Conservation (phyloP, 1,140 invertebrate genomes). For the Neodiprion fabricii region DNA sequence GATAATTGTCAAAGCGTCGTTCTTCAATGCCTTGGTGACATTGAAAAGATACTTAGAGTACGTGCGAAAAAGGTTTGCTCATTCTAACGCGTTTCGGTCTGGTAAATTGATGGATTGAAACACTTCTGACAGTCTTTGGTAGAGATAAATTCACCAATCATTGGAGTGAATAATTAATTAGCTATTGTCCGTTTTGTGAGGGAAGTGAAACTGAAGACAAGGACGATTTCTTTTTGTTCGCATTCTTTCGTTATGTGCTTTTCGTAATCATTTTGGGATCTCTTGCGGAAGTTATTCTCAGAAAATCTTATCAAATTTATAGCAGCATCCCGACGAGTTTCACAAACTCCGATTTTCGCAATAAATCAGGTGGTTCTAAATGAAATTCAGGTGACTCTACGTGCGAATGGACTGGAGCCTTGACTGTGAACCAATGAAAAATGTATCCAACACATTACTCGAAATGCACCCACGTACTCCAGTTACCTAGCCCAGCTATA, state of each 20-base stretch:
- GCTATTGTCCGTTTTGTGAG: conserved; percentile 14
- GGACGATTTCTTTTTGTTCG: conserved; percentile 18
- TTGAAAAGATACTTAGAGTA: no score
- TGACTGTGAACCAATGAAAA: conserved; percentile 5
- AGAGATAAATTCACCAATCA: conserved; percentile 24
- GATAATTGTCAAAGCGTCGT: no score
- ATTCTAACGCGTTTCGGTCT: no score
- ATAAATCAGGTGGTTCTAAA: conserved; percentile 9
- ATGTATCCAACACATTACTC: neutral
- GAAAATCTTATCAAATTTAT: conserved; percentile 25
- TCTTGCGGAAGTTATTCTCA: conserved; percentile 32
- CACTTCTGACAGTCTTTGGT: neutral
- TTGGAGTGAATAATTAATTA: conserved; percentile 27
- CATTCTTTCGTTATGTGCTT: conserved; percentile 2
- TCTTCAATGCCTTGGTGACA: neutral
- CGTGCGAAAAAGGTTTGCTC: no score
- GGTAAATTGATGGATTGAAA: neutral
- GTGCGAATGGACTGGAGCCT: neutral
- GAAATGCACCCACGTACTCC: neutral
- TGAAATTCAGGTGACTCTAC: no score
- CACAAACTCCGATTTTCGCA: conserved; percentile 32
- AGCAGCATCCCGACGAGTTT: conserved; percentile 26
- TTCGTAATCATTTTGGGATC: conserved; percentile 22
- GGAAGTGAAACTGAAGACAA: conserved; percentile 27
- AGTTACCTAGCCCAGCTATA: conserved; percentile 15